phyloP scores from a whole-genome alignment of 2,888 invertebrate species.

The Phymatocera aterrima region DNA sequence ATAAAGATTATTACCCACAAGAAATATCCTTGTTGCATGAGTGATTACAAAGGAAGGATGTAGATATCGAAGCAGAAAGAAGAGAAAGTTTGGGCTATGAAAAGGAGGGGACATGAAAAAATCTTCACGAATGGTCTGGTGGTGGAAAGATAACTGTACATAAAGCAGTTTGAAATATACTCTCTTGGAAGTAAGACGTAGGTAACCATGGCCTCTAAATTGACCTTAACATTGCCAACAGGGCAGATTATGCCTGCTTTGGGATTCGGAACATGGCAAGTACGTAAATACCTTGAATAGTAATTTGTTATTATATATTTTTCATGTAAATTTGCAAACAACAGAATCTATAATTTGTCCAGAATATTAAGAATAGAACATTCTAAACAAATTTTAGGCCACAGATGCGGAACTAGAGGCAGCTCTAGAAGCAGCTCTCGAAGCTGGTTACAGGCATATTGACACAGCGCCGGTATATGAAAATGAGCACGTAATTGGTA shows the following conservation, averaged over 20 bases:
- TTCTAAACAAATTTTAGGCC: conserved; percentile 75
- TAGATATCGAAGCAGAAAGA: background rate
- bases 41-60: background rate
- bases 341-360: background rate
- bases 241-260: conserved; percentile 83
- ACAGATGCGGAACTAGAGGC: conserved; percentile 81
- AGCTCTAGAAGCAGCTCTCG: conserved; percentile 83
- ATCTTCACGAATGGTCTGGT: conserved; percentile 4
- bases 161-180: conserved; percentile 47
- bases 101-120: conserved; percentile 19
- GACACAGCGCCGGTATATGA: conserved; percentile 88
- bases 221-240: conserved; percentile 72
- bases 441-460: conserved; percentile 89
- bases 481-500: conserved; percentile 87
- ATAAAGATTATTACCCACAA: background rate
- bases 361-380: background rate
- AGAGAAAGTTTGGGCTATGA: background rate
- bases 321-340: background rate
- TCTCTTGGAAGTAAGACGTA: conserved; percentile 59
- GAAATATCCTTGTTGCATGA: conserved; percentile 36
- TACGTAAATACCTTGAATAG: conserved; percentile 72
- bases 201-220: conserved; percentile 70
- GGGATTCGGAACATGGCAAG: conserved; percentile 90
- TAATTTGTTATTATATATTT: background rate
- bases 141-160: conserved; percentile 21